Base-by-base conservation (phyloP, 2,888 invertebrate genomes). In the Masnerella sp. region DNA sequence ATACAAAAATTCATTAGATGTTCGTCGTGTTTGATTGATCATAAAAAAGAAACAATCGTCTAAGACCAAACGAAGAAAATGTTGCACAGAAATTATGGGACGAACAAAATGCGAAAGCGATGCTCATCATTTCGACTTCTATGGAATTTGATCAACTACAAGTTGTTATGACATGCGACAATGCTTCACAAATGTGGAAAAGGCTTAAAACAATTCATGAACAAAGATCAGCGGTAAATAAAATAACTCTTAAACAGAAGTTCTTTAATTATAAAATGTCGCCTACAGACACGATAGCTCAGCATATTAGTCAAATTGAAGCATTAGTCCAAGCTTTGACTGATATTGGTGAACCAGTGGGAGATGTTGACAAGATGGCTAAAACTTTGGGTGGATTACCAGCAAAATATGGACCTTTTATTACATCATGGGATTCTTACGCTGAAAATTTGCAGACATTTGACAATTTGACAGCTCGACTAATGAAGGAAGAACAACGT, bases 131-230 rank as follows among this genome's bases (percentile, higher is more conserved):
- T 4, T 76, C 70, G 12, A 58, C 68, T 34, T 38, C 52, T n/a
- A 76, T 77, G 20, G 42, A 70, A 28, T 74, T 76, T 51, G 59
- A 77, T 9, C 78, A 78, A 34, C 34, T 77, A 30, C 62, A 77
- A 43, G 72, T 70, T 25, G 62, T 79, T 0, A 52, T 52, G 11
- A 8, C 25, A 8, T 52, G 52, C 32, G 12, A 2, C 1, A 52
- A 11, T 14, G 22, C 22, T 4, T 4, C 36, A 5, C 2, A 5
- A 12, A 38, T 38, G 12, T 52, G 38, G 52, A 8, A 8, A 18
- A 7, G 22, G n/a, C 9, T 52, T 2, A 52, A 52, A 14, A 0
- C 22, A 14, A 51, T 52, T 38, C 36, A 38, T n/a, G 38, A 52
- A 52, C 34, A 52, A 22, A 11, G 38, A 8, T 22, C 52, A 1